A percentile compares a stretch with the other conserved stretches of the same genome.
Conservation (phyloP, 2,888 invertebrate genomes). For the Ophonus ardosiacus region DNA sequence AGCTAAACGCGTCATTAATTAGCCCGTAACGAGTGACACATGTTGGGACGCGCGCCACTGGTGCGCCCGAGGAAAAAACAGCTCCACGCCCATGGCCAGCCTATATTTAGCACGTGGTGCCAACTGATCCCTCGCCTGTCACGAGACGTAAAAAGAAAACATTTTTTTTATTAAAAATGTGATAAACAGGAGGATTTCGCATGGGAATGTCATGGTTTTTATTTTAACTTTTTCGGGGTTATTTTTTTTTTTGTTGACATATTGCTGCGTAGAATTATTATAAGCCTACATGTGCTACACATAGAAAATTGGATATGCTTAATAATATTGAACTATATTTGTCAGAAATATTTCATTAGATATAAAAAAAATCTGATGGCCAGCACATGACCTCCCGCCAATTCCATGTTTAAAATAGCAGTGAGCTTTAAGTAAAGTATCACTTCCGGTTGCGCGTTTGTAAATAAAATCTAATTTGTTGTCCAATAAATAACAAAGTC, state of each 20-base stretch:
- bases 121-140: slow-evolving; percentile 18
- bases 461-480: too few species aligned
- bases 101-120: slow-evolving; percentile 33
- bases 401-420: too few species aligned
- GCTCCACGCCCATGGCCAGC: slow-evolving; percentile 16
- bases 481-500: too few species aligned
- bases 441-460: too few species aligned
- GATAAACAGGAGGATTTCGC: slow-evolving; percentile 1
- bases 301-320: too few species aligned
- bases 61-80: slow-evolving; percentile 1
- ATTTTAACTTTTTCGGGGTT: neutral
- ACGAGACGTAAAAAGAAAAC: neutral
- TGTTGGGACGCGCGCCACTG: slow-evolving; percentile 34
- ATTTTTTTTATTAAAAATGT: neutral
- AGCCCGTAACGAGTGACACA: slow-evolving; percentile 33
- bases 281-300: neutral
- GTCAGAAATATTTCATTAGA: too few species aligned
- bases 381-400: too few species aligned
- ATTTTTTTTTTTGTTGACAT: neutral
- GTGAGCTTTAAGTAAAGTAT: too few species aligned
- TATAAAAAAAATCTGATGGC: too few species aligned
- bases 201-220: neutral
- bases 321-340: too few species aligned
- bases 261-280: neutral
- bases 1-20: slow-evolving; percentile 38